A percentile compares a stretch with the other conserved stretches of the same genome.
phyloP scores from a whole-genome alignment of 1,140 invertebrate species.

The Drosophila nasuta region DNA sequence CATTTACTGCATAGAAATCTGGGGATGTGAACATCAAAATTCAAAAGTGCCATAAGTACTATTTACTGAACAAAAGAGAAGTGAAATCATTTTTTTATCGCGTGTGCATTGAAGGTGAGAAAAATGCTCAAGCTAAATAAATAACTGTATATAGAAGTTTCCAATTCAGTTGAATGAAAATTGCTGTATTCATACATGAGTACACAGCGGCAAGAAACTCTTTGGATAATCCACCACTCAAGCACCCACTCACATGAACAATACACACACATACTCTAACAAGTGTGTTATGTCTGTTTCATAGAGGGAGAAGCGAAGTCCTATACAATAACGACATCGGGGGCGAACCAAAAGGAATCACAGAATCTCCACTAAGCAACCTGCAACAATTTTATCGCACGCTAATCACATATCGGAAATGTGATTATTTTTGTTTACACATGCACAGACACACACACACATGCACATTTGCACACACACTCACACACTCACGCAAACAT shows the following conservation, averaged over 20 bases:
- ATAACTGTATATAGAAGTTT: constrained; percentile 47
- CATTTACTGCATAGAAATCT: too few relatives aligned
- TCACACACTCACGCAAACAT: constrained; percentile 12
- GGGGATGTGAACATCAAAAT: too few relatives aligned
- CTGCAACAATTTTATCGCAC: constrained; percentile 69
- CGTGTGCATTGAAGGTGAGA: constrained; percentile 17
- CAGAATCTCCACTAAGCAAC: constrained; percentile 34
- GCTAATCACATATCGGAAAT: constrained; percentile 82
- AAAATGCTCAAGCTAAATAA: constrained; percentile 49
- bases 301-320: too few relatives aligned
- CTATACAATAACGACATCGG: constrained; percentile 10
- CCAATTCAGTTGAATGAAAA: constrained; percentile 69
- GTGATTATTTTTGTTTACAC: constrained; percentile 70
- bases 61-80: too few relatives aligned
- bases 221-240: constrained; percentile 30
- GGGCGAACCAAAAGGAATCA: constrained; percentile 11
- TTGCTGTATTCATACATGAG: constrained; percentile 72
- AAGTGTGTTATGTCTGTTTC: neutral
- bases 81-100: constrained; percentile 10
- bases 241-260: too few relatives aligned
- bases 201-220: constrained; percentile 27
- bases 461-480: constrained; percentile 12
- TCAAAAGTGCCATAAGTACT: too few relatives aligned
- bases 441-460: constrained; percentile 30
- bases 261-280: neutral